Base-by-base conservation (phyloP, 2,797 vertebrate species). In the Thaleichthys pacificus region DNA sequence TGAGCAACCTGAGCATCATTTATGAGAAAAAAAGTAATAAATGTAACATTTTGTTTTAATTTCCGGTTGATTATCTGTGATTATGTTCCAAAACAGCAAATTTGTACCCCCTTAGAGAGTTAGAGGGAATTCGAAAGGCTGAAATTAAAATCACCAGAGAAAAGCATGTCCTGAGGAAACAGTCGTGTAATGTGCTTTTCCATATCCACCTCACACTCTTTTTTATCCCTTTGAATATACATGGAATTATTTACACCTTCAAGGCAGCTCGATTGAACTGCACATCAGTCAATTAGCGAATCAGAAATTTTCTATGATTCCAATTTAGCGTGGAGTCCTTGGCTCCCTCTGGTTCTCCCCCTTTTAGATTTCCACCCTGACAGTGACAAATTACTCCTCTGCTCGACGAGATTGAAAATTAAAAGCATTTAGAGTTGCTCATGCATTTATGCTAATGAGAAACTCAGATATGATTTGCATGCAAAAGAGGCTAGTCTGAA, bases 361-460 rank as follows among this genome's bases (percentile, higher is more conserved):
- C 90, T 95, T 96, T 97, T 96, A 97, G 95, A 96, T 96, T 97
- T 95, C 95, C 94, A 95, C 95, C 94, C 95, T 98, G 97, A 99
- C 97, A 98, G 96, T 98, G 97, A 99, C 97, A 99, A 99, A 99
- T 99, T 97, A 98, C 97, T 97, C 95, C 95, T 97, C 95, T 96
- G 95, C 96, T 95, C 94, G 94, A 96, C 94, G 94, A 97, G 96
- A 98, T 97, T 97, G 97, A 96, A 99, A 99, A 99, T 99, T 98
- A 99, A 98, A 99, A 98, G 96, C 97, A 98, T 99, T 99, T 98
- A 98, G 96, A 97, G 95, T 97, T 98, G 95, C 96, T 99, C 97
- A 98, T 99, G 97, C 97, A 98, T 99, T 98, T 98, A 99, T 99
- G 97, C 96, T 99, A 98, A 99, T 99, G 96, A 97, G 96, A 96